A percentile compares a stretch with the other conserved stretches of the same genome.
phyloP scores from a whole-genome alignment of 2,888 invertebrate species.

The Seira musarum region DNA sequence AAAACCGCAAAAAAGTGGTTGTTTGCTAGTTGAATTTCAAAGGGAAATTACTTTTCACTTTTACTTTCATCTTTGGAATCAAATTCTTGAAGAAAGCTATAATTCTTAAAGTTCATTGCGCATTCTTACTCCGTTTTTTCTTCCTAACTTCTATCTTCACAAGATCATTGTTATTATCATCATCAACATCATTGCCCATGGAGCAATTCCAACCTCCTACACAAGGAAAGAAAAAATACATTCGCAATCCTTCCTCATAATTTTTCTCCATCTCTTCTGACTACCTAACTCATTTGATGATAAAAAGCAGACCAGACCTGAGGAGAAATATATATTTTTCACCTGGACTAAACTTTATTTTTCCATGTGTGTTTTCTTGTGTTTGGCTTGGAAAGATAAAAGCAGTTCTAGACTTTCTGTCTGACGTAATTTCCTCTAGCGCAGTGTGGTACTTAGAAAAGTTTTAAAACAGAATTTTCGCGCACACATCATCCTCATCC shows the following conservation, averaged over 20 bases:
- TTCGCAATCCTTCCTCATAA: background rate
- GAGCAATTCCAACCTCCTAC: background rate
- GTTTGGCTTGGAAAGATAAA: conserved; percentile 1
- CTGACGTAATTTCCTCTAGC: conserved; percentile 3
- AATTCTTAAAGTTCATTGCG: conserved; percentile 7
- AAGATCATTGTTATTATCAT: conserved; percentile 10
- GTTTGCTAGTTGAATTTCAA: too few relatives aligned
- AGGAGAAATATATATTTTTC: background rate
- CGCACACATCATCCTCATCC: background rate
- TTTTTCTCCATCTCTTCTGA: background rate
- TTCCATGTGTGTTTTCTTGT: background rate
- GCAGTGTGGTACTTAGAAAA: background rate
- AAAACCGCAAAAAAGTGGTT: background rate
- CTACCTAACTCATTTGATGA: background rate
- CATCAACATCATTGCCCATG: background rate
- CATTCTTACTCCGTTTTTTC: background rate
- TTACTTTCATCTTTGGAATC: background rate
- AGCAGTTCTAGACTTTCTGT: background rate
- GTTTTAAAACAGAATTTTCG: background rate
- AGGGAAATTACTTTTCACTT: background rate
- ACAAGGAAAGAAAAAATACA: too few relatives aligned
- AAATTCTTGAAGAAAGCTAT: background rate
- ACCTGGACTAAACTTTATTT: conserved; percentile 2
- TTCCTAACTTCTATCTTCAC: background rate
- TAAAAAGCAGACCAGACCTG: background rate